Evolutionary conservation across 37 sponge, comb jelly and placozoan genomes (phyloP), one percentile per base, ranked within the genome.

Genomic region (Beroe forskalii): DNA sequence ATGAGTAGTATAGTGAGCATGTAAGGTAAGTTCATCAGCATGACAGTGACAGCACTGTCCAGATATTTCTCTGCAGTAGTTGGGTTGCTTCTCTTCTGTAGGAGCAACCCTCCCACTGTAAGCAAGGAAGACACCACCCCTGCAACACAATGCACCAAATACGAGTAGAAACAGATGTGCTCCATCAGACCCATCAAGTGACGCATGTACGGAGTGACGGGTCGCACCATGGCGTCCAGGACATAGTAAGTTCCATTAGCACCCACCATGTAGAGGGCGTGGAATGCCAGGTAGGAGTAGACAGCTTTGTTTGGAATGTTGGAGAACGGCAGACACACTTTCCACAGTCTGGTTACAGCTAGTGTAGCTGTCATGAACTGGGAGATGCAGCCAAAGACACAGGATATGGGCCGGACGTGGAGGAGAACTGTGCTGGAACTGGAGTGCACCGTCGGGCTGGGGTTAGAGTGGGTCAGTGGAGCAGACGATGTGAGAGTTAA

Each of bases 21-120:
- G 66, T 63, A 63, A 63, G 66, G 66, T 30, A 63, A 30, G 66
- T 63, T 63, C 24, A 63, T 8, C 28, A 63, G 66, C 4, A 63
- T 24, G 14, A 63, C 4, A 4, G 66, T 63, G 14, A 63, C n/a
- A 19, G 23, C 6, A 20, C 66, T 63, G 9, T 3, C 25, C 66
- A 63, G 66, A 20, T 63, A 63, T 30, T 63, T 63, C 24, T 20
- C 25, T 23, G 66, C 66, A 28, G 66, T 63, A 20, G 66, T 19
- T 8, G 66, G 66, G n/a, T 63, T 63, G 4, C 66, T 63, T 28
- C 24, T 19, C n/a, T 30, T 6, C 66, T 63, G 28, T 19, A 63
- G 4, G 2, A 63, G 66, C 66, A 63, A 30, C 28, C 4, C 20
- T 3, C 20, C 4, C 23, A 63, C 9, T 30, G 66, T 63, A 28